Conservation (phyloP, 1,140 invertebrate species). For the Phymorhynchus buccinoides region DNA sequence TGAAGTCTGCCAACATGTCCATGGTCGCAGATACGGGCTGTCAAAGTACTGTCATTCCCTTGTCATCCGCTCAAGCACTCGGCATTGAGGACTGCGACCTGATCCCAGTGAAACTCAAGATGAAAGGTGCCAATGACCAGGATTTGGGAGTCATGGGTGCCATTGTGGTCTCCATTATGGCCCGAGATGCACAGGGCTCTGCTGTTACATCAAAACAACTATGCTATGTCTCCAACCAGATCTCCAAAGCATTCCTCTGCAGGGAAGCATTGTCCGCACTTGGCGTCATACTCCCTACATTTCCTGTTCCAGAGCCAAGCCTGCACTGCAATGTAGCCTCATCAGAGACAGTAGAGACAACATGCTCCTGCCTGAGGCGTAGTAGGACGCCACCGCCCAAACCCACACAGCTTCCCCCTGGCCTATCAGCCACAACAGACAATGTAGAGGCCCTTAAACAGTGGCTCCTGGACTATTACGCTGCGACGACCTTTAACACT, state of each 20-base stretch:
- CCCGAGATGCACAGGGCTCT: neutral
- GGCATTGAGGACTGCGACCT: constrained; percentile 23
- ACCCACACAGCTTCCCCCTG: constrained; percentile 33
- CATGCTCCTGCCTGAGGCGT: constrained; percentile 34
- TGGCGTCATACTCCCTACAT: constrained; percentile 16
- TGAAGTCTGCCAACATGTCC: neutral
- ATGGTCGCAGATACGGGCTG: constrained; percentile 38
- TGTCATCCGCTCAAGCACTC: neutral
- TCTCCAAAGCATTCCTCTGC: constrained; percentile 27
- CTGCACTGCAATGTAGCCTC: constrained; percentile 31
- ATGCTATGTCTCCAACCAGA: constrained; percentile 12
- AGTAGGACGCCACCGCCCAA: constrained; percentile 36
- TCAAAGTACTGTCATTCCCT: neutral
- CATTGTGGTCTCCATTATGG: neutral
- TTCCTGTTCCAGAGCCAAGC: neutral
- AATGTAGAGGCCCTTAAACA: constrained; percentile 32
- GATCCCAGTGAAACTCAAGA: constrained; percentile 35
- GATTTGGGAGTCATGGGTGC: constrained; percentile 25
- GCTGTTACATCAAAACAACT: neutral
- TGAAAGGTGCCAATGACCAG: constrained; percentile 22
- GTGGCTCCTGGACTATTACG: constrained; percentile 47
- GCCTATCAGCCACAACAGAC: constrained; percentile 42
- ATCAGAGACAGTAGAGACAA: neutral
- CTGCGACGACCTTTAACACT: constrained; percentile 52
- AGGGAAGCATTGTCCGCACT: constrained; percentile 6